Evolutionary conservation across 2,888 invertebrate genomes (phyloP), one percentile per base, ranked within the genome.

Genomic region (Volucella inanis): DNA sequence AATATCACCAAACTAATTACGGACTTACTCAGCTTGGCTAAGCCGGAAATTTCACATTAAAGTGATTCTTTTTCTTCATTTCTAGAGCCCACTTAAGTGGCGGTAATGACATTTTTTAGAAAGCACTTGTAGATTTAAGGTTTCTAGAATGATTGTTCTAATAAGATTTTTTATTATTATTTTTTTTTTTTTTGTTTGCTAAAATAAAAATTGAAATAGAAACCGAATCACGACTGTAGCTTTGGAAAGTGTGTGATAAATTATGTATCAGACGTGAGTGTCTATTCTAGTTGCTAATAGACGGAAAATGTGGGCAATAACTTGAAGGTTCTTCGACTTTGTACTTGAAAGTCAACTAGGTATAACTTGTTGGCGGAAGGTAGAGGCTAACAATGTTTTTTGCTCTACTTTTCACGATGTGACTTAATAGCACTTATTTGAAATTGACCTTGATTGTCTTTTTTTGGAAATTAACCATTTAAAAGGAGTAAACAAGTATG

Each of bases 41-140:
- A 83, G 82, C 82, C 82, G 82, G 82, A 83, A 78, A 83, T 47
- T 78, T 78, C 78, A 57, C 61, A 77, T 82, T 67, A 72, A 77
- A 76, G 6, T 38, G 22, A 43, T 78, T 71, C 38, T 52, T 49
- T 55, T 57, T 64, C 22, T 15, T 54, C 61, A 54, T 52, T 12
- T 10, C 59, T 31, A 31, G 31, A 31, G 31, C 31, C 31, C 31
- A 31, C 38, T 74, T 61, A 83, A 83, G 72, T 78, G 78, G 65
- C 6, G 31, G 31, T 62, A 54, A 64, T 75, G 59, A 65, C 41
- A 67, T 61, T 39, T 76, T 81, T 71, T 67, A 31, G 67, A 55
- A 39, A 57, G 57, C 43, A 59, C 75, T 75, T 59, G 43, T 18
- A 14, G 18, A 22, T 74, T 31, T 31, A 6, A 47, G 43, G 14